phyloP scores from a whole-genome alignment of 2,113 vertebrate species.

The Epinephelus cyanopodus region DNA sequence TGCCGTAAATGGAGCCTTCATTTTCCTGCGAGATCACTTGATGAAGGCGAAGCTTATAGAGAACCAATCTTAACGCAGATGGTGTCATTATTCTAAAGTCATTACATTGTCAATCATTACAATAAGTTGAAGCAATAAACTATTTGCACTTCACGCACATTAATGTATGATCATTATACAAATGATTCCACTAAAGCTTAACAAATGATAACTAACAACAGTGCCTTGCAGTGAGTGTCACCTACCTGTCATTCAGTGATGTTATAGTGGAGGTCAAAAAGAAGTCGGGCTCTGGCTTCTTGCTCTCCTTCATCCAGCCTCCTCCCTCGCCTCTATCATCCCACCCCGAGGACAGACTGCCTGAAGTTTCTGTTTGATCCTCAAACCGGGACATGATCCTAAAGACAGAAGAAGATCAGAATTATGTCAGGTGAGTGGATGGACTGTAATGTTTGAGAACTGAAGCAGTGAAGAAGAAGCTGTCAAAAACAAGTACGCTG shows the following conservation, averaged over 20 bases:
- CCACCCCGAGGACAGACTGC: conserved; percentile 87
- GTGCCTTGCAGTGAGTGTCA: too few species aligned
- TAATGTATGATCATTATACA: too few species aligned
- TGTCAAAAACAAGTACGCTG: too few species aligned
- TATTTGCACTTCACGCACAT: too few species aligned
- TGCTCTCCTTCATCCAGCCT: conserved; percentile 88
- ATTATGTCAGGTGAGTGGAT: neutral
- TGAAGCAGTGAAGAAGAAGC: neutral
- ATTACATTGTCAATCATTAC: too few species aligned
- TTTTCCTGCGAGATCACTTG: too few species aligned
- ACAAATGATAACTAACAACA: too few species aligned
- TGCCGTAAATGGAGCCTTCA: too few species aligned
- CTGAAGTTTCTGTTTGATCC: conserved; percentile 82
- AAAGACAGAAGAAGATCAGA: neutral
- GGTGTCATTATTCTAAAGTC: too few species aligned
- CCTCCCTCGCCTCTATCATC: conserved; percentile 82
- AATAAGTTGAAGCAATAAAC: neutral
- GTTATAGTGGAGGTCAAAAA: conserved; percentile 80
- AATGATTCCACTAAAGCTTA: too few species aligned
- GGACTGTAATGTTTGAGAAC: neutral
- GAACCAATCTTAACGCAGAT: too few species aligned
- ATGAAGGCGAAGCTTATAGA: too few species aligned
- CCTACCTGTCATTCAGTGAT: conserved; percentile 87
- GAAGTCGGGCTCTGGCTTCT: conserved; percentile 82
- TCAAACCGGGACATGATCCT: conserved; percentile 83